A percentile compares a stretch with the other conserved stretches of the same genome.
Evolutionary conservation across 2,888 invertebrate species (phyloP).

Genomic region (Epicampocera succincta): DNA sequence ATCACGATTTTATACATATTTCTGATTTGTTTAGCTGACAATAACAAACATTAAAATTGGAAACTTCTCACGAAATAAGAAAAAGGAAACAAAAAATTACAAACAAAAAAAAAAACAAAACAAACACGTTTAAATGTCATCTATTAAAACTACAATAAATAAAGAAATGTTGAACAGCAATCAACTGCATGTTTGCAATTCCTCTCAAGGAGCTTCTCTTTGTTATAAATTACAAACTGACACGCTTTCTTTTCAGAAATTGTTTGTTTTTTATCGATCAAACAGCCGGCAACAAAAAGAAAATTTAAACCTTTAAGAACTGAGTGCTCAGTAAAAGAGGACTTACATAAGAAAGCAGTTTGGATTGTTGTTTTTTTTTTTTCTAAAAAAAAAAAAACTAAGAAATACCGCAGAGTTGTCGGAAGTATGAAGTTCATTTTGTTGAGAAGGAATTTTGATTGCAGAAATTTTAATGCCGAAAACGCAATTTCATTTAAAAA

Average conservation of each 20-base stretch:
- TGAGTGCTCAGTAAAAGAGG: constrained; percentile 14
- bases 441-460: no score
- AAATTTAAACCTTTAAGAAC: constrained; percentile 12
- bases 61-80: constrained; percentile 46
- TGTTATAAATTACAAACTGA: constrained; percentile 55
- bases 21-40: constrained; percentile 25
- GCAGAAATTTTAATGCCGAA: no score
- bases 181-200: constrained; percentile 28
- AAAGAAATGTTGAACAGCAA: constrained; percentile 43
- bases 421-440: no score
- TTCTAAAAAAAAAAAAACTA: no score
- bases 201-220: constrained; percentile 9
- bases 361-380: neutral
- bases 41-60: constrained; percentile 8
- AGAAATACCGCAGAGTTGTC: no score
- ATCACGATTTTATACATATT: constrained; percentile 1
- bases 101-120: neutral
- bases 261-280: constrained; percentile 66
- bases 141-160: constrained; percentile 30
- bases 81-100: constrained; percentile 20
- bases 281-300: constrained; percentile 54
- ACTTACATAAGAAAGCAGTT: neutral
- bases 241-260: constrained; percentile 56
- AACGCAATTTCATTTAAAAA: no score
- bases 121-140: constrained; percentile 47